Evolutionary conservation across 2,888 invertebrate genomes (phyloP), one percentile per base, ranked within the genome.

Genomic region (Dioctria linearis): DNA sequence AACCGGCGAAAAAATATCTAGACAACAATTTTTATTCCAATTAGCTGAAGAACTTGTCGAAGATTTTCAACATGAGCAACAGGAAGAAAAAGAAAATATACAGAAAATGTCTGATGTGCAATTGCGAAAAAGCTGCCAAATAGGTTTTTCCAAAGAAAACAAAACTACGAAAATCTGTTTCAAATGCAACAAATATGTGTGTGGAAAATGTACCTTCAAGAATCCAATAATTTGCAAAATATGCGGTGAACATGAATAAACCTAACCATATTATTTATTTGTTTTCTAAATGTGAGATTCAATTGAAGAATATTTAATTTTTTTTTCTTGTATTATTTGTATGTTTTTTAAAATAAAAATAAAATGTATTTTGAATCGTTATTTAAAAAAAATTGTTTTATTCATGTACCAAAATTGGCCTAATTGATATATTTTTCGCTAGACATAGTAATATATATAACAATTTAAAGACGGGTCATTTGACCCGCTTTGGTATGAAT

Each of bases 11-110:
- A 83, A 82, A 65, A 82, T 82, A 5, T 78, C 81, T 61, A 80
- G 82, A 73, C 82, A 83, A 80, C 80, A 83, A 46, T 83, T 83
- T 82, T 82, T 82, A 80, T 76, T 82, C 71, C 78, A 83, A 25
- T 25, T 25, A 25, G 25, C 25, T 25, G 25, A 25, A 25, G 25
- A 25, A 79, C 75, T 75, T 42, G 75, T 40, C 75, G 75, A 4
- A 4, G 75, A 66, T 13, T 66, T 11, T 59, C 59, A n/a, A 59
- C 8, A 25, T 25, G 3, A 59, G 25, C 63, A 67, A 79, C 80
- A 63, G 75, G 80, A 80, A 37, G 80, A 79, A 57, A 59, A 80
- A 79, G 73, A 75, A 57, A 2, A 80, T 80, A 73, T 79, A 65
- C 75, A 61, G 46, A 67, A 78, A 51, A 13, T 2, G 25, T 25